phyloP scores from a whole-genome alignment of 2,113 vertebrate genomes.

The Planiliza haematocheilus region DNA sequence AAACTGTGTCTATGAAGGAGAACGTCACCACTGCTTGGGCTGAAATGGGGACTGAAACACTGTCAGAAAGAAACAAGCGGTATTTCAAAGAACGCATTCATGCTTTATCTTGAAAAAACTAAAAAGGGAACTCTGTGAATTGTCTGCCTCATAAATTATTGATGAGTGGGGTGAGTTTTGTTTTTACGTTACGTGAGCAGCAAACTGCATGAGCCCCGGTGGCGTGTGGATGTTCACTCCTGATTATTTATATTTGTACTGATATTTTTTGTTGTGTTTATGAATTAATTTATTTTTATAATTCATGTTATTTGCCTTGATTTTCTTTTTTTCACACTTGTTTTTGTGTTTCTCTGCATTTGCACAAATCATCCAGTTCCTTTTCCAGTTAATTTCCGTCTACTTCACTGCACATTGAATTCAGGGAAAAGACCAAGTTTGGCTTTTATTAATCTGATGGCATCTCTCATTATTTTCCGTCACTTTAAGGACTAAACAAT shows the following conservation, averaged over 20 bases:
- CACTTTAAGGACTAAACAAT: not conserved
- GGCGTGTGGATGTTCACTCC: constrained; percentile 50
- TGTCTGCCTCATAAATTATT: constrained; percentile 50
- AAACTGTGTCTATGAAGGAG: constrained; percentile 12
- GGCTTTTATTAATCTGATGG: not conserved
- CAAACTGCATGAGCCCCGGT: constrained; percentile 53
- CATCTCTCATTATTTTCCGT: not conserved
- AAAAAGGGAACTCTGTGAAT: constrained; percentile 50
- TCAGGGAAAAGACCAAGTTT: not conserved
- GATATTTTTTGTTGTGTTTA: constrained; percentile 44
- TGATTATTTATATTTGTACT: constrained; percentile 56
- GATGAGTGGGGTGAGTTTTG: not conserved
- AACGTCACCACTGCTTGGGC: constrained; percentile 19
- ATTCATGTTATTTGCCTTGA: constrained; percentile 63
- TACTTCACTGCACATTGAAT: constrained; percentile 1
- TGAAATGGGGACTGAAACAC: constrained; percentile 13
- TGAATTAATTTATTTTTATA: constrained; percentile 65
- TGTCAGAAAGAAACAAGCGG: constrained; percentile 12
- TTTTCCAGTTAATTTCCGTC: not conserved
- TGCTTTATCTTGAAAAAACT: not conserved
- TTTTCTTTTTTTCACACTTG: constrained; percentile 55
- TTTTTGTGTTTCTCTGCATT: constrained; percentile 18
- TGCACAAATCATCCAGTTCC: constrained; percentile 1
- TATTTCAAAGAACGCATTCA: not conserved
- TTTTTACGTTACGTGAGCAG: not conserved